Evolutionary conservation across 2,797 vertebrate genomes (phyloP).

Genomic region (Numenius phaeopus): DNA sequence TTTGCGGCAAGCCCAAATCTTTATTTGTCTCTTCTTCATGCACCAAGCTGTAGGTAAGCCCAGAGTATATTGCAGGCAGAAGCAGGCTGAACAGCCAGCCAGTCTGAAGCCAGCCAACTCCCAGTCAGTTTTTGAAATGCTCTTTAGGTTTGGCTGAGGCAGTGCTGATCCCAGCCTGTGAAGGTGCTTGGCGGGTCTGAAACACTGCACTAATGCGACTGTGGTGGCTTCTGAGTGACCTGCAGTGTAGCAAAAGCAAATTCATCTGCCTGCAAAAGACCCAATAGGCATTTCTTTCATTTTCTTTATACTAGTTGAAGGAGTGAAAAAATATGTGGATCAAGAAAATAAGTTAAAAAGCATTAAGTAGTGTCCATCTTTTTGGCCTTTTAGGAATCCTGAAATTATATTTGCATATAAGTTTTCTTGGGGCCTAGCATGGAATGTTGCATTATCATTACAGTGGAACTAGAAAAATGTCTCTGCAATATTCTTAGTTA

Average conservation of each 20-base stretch:
- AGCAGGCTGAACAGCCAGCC: background rate
- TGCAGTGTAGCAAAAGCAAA: background rate
- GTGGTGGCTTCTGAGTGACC: background rate
- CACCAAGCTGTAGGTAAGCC: background rate
- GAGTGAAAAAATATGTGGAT: background rate
- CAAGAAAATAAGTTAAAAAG: background rate
- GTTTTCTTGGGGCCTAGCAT: background rate
- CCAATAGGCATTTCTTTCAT: background rate
- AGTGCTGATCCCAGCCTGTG: background rate
- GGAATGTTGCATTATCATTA: background rate
- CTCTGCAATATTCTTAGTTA: background rate
- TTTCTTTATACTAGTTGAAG: background rate
- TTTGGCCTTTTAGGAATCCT: background rate
- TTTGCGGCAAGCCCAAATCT: background rate
- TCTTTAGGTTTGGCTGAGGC: background rate
- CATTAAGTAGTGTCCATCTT: background rate
- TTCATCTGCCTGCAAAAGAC: background rate
- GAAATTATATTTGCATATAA: background rate
- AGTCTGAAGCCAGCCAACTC: background rate
- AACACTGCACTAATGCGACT: background rate
- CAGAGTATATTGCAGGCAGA: background rate
- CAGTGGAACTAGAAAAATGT: background rate
- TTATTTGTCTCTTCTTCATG: background rate
- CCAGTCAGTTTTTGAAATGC: background rate
- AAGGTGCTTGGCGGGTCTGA: background rate